Conservation (phyloP, 2,888 invertebrate species). For the Leucania comma region DNA sequence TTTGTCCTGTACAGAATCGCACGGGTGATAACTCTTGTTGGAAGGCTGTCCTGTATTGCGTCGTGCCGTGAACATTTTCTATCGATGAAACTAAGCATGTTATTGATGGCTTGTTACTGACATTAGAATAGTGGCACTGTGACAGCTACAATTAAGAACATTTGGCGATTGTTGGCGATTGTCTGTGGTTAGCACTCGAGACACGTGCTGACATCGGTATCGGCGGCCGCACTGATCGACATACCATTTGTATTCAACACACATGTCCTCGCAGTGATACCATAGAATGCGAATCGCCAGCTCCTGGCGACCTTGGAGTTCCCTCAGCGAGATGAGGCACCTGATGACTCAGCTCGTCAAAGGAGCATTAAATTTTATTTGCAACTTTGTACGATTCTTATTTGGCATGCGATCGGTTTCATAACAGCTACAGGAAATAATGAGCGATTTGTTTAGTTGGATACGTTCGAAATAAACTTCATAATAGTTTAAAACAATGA, state of each 20-base stretch:
- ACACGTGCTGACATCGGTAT: constrained; percentile 62
- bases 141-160: constrained; percentile 52
- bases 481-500: constrained; percentile 61
- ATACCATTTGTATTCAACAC: constrained; percentile 70
- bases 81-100: constrained; percentile 20
- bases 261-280: constrained; percentile 41
- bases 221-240: constrained; percentile 50
- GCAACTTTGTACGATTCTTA: constrained; percentile 63
- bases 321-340: constrained; percentile 42
- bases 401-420: constrained; percentile 55
- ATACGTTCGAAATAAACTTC: constrained; percentile 62
- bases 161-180: constrained; percentile 40
- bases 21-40: constrained; percentile 15
- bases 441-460: constrained; percentile 55
- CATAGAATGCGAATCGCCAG: constrained; percentile 63
- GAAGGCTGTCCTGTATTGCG: constrained; percentile 2
- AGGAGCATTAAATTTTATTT: constrained; percentile 57
- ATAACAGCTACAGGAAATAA: constrained; percentile 65
- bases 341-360: constrained; percentile 54
- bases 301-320: constrained; percentile 70
- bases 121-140: constrained; percentile 58
- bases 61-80: not conserved
- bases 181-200: constrained; percentile 48
- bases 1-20: constrained; percentile 20
- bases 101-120: constrained; percentile 50